A percentile compares a stretch with the other conserved stretches of the same genome.
Conservation (phyloP, 2,888 invertebrate genomes). For the Azorinus chamasolen region DNA sequence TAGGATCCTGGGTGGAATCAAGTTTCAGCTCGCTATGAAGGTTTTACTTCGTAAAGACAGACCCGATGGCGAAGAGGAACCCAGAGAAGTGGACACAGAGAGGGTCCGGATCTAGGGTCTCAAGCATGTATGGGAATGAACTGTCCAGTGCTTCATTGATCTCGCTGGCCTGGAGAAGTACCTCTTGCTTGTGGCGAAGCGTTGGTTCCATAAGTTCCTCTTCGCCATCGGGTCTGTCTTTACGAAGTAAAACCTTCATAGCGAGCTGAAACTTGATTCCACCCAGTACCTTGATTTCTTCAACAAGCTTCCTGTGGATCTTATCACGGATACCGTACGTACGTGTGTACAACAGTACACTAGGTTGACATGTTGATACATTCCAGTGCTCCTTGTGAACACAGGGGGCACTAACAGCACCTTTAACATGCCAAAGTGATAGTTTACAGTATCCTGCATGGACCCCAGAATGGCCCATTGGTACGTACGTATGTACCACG, state of each 20-base stretch:
- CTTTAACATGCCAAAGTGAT: too few species aligned
- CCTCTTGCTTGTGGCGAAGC: conserved; percentile 22
- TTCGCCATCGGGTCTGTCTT: conserved; percentile 19
- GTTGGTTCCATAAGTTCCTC: conserved; percentile 8
- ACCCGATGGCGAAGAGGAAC: conserved; percentile 12
- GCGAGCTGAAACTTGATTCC: too few species aligned
- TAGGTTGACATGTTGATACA: too few species aligned
- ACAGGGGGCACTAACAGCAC: too few species aligned
- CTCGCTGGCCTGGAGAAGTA: conserved; percentile 8
- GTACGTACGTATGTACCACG: too few species aligned
- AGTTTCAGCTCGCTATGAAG: neutral
- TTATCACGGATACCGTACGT: too few species aligned
- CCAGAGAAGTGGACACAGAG: too few species aligned
- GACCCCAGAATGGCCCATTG: too few species aligned
- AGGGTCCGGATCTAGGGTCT: conserved; percentile 26
- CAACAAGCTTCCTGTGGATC: neutral
- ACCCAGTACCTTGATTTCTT: conserved; percentile 14
- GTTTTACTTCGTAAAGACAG: conserved; percentile 18
- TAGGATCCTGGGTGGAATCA: too few species aligned
- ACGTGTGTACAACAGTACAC: too few species aligned
- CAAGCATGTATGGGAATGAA: neutral
- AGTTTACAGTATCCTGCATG: too few species aligned
- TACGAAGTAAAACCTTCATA: conserved; percentile 1
- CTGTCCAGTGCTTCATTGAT: conserved; percentile 16
- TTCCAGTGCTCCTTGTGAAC: too few species aligned